Base-by-base conservation (phyloP, 2,888 invertebrate genomes). In the Elegia similella region DNA sequence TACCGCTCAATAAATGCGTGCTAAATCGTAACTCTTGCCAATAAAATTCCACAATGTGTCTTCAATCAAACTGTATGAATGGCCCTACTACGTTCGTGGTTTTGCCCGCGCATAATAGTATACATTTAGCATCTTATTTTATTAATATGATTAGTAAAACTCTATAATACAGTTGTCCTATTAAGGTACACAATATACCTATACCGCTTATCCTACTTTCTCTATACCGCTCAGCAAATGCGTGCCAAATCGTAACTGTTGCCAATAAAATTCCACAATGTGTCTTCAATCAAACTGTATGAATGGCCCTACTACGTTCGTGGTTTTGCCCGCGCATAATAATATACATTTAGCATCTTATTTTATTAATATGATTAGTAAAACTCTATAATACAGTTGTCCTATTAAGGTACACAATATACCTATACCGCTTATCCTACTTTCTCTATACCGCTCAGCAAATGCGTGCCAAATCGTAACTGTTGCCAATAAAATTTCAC, bases 71-170 rank as follows among this genome's bases (percentile, higher is more conserved):
- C 29, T 29, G 29, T 42, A 73, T 78, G 77, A 74, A 76, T 77
- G 76, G 73, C 68, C 63, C 63, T 62, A 62, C 55, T 61, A 71
- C 78, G 68, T 75, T 67, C 73, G 76, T 60, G 55, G 62, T 77
- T 61, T 73, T 76, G 72, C 56, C 63, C 69, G 76, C 76, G 59
- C 76, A 60, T 72, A 80, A 80, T n/a, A n/a, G n/a, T n/a, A n/a
- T n/a, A n/a, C n/a, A n/a, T n/a, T n/a, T n/a, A n/a, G n/a, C n/a
- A n/a, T n/a, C n/a, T n/a, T n/a, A n/a, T n/a, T n/a, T n/a, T n/a
- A n/a, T n/a, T n/a, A n/a, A n/a, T n/a, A n/a, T n/a, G n/a, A n/a
- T n/a, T n/a, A n/a, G n/a, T n/a, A n/a, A n/a, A n/a, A n/a, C n/a
- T n/a, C n/a, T n/a, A n/a, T n/a, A n/a, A 34, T 34, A 8, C 12